These are phyloP conservation scores for Litoditis marina DNA, from an alignment of 2,888 invertebrate genomes.

Conservation along the genomic window DNA sequence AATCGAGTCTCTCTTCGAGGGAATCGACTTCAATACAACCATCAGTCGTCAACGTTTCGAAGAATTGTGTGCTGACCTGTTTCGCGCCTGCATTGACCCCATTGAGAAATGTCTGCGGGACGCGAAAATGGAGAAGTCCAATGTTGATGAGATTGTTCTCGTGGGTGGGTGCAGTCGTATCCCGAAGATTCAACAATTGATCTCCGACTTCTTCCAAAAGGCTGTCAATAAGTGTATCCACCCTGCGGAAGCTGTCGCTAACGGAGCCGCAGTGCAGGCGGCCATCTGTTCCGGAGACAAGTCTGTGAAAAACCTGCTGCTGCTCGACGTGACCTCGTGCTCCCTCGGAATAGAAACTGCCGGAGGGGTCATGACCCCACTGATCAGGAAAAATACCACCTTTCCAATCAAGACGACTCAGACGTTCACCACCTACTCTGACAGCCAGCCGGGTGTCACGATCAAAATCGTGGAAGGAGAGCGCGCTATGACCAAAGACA, in stretches of 20 bases:
- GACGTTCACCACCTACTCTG: constrained; percentile 74
- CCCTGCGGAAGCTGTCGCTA: constrained; percentile 95
- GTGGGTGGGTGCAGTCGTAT: constrained; percentile 89
- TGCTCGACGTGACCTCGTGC: constrained; percentile 87
- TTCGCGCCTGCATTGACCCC: constrained; percentile 90
- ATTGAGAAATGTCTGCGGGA: constrained; percentile 88
- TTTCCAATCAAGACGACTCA: constrained; percentile 60
- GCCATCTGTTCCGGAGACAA: constrained; percentile 74
- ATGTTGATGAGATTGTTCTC: constrained; percentile 70
- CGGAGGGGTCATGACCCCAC: constrained; percentile 88
- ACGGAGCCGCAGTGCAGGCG: constrained; percentile 72
- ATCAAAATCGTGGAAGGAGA: constrained; percentile 68
- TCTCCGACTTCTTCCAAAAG: constrained; percentile 83
- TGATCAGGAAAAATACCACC: constrained; percentile 75
- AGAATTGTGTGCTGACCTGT: constrained; percentile 90
- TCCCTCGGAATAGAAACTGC: constrained; percentile 87
- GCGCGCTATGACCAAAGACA: constrained; percentile 83
- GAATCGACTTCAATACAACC: constrained; percentile 90
- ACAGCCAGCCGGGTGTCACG: constrained; percentile 92
- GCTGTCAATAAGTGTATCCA: constrained; percentile 92
- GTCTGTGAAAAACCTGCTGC: constrained; percentile 76
- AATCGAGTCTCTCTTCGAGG: constrained; percentile 90
- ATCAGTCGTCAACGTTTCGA: constrained; percentile 96
- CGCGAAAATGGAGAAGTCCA: constrained; percentile 15
- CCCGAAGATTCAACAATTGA: constrained; percentile 93